phyloP scores from a whole-genome alignment of 2,113 vertebrate species.

The Canis aureus region DNA sequence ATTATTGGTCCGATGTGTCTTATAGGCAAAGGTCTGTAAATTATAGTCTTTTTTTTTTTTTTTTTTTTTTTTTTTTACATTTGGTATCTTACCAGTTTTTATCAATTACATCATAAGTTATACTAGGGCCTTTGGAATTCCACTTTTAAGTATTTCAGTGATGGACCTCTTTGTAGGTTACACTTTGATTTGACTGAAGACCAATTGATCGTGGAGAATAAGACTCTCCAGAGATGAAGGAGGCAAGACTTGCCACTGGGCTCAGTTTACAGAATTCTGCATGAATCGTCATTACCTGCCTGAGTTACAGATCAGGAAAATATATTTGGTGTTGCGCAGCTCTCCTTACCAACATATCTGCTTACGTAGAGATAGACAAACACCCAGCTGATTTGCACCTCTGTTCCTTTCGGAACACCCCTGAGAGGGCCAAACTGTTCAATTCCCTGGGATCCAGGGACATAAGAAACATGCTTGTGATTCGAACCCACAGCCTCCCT shows the following conservation, averaged over 20 bases:
- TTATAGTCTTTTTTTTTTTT: background rate
- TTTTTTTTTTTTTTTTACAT: background rate
- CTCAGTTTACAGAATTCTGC: background rate
- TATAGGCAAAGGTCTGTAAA: background rate
- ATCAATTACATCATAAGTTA: background rate
- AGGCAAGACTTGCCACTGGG: background rate
- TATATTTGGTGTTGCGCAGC: background rate
- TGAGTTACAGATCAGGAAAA: background rate
- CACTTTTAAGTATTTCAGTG: background rate
- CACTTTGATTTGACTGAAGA: background rate
- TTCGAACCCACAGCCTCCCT: background rate
- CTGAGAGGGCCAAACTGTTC: background rate
- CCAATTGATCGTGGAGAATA: background rate
- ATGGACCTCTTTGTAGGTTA: background rate
- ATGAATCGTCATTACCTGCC: background rate
- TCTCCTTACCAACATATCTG: background rate
- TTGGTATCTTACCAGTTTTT: background rate
- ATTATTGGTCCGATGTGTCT: background rate
- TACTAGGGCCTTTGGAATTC: background rate
- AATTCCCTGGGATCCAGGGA: background rate
- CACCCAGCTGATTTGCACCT: background rate
- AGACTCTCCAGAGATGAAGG: background rate
- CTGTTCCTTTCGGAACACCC: background rate
- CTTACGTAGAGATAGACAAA: background rate
- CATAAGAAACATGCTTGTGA: background rate